Evolutionary conservation across 2,797 vertebrate species (phyloP), one percentile per base, ranked within the genome.

Genomic region (Pseudomugil gertrudae): DNA sequence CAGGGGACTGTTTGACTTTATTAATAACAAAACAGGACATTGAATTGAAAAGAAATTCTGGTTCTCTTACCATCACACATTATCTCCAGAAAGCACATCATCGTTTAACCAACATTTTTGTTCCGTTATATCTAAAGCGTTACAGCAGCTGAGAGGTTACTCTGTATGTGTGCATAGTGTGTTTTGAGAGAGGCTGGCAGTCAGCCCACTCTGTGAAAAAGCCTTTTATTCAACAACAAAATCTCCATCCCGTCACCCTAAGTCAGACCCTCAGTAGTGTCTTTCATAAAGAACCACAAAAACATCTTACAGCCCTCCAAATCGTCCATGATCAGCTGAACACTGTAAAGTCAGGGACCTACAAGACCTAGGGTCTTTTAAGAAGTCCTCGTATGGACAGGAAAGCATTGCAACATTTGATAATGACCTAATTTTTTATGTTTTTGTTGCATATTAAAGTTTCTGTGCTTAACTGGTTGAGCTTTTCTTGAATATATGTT

Each of bases 171-270:
- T 21, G n/a, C 19, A n/a, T 43, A 43, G 17, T n/a, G 40, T 43
- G 40, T 19, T 45, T 45, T 45, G 8, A 21, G 43, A 45, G 8
- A n/a, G n/a, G 43, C 43, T 74, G 76, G 78, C 71, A 78, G 70
- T 82, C 75, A 72, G 48, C 35, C 29, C 10, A 30, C 48, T 61
- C 52, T 33, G 60, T 77, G 73, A 77, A 87, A 83, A 78, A 82
- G 57, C 23, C 66, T 26, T 21, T 45, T 21, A n/a, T 45, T 9
- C 40, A 9, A 7, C 6, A n/a, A 45, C 21, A 21, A 45, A 45
- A 45, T 9, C n/a, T 45, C 43, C 43, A 45, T 21, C 19, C 43
- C 9, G 19, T 45, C 43, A 45, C 9, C 19, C 43, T 45, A 21
- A 21, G n/a, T 45, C 43, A 17, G 51, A 36, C 77, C 57, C 47